Conservation (phyloP, 2,113 vertebrate species). For the Oryzias javanicus region DNA sequence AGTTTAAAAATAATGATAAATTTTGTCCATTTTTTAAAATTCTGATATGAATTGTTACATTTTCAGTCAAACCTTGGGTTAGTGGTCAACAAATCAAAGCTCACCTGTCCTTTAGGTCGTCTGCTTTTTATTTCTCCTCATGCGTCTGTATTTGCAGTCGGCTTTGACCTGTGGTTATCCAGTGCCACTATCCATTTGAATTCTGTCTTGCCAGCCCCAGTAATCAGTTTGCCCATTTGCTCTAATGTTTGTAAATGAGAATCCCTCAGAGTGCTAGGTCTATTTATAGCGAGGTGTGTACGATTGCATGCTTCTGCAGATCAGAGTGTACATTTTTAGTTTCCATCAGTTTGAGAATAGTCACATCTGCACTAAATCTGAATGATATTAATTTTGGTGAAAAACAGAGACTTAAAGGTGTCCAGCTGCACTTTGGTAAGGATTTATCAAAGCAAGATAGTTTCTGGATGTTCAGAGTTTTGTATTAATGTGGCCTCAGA, state of each 20-base stretch:
- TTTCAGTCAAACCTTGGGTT: not conserved
- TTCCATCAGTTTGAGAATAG: too few species aligned
- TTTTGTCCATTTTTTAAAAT: too few species aligned
- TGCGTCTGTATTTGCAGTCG: constrained; percentile 50
- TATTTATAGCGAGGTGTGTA: constrained; percentile 65
- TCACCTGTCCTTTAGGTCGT: constrained; percentile 15
- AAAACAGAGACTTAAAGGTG: too few species aligned
- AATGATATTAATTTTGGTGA: too few species aligned
- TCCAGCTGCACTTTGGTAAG: too few species aligned
- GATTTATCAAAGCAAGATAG: too few species aligned
- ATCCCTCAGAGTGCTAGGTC: constrained; percentile 47
- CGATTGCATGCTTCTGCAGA: constrained; percentile 8
- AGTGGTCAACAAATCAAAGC: constrained; percentile 13
- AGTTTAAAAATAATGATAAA: too few species aligned
- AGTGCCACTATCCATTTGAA: constrained; percentile 45
- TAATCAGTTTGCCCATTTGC: constrained; percentile 76
- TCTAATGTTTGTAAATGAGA: constrained; percentile 73
- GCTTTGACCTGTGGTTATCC: constrained; percentile 31
- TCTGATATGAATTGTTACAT: too few species aligned
- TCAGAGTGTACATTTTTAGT: constrained; percentile 3
- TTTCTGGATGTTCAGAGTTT: too few species aligned
- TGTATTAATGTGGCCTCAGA: too few species aligned
- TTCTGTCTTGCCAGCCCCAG: constrained; percentile 27
- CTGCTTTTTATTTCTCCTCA: constrained; percentile 32
- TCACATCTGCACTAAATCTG: too few species aligned